Evolutionary conservation across 2,888 invertebrate species (phyloP), one percentile per base, ranked within the genome.

Genomic region (Orthonevra nobilis): DNA sequence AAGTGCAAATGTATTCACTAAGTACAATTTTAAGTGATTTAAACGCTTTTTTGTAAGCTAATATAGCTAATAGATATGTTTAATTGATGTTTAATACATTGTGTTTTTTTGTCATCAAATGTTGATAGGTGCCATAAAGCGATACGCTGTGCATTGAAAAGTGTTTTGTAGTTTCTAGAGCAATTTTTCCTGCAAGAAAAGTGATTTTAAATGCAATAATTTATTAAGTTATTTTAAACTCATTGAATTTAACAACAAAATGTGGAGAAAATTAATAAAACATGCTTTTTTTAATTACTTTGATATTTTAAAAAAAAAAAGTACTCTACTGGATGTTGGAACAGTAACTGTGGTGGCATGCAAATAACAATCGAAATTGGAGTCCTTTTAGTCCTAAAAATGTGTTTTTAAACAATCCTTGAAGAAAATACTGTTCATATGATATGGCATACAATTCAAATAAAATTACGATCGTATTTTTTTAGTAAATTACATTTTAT

Each of bases 401-500:
- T 9, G 17, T 0, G 1, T 23, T 23, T 23, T 23, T 5, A 23
- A 23, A 23, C 5, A 23, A 23, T n/a, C n/a, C n/a, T n/a, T n/a
- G n/a, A n/a, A n/a, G n/a, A n/a, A n/a, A n/a, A n/a, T n/a, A n/a
- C n/a, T n/a, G n/a, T n/a, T n/a, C n/a, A n/a, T n/a, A n/a, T n/a
- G n/a, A n/a, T n/a, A n/a, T n/a, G n/a, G n/a, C n/a, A n/a, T n/a
- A n/a, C n/a, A n/a, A n/a, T n/a, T 19, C 10, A 48, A 74, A 63
- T 50, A 56, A 66, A 73, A 75, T 69, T 50, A 15, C 15, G 26
- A 32, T n/a, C n/a, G n/a, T n/a, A n/a, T 19, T 42, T 44, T 73
- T 68, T 68, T 52, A 72, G 38, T 68, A 66, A 68, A 73, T 69
- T 66, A 70, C 54, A 70, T 70, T 81, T 81, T 75, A 66, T 72